Base-by-base conservation (phyloP, 2,888 invertebrate genomes). In the Cabera pusaria region DNA sequence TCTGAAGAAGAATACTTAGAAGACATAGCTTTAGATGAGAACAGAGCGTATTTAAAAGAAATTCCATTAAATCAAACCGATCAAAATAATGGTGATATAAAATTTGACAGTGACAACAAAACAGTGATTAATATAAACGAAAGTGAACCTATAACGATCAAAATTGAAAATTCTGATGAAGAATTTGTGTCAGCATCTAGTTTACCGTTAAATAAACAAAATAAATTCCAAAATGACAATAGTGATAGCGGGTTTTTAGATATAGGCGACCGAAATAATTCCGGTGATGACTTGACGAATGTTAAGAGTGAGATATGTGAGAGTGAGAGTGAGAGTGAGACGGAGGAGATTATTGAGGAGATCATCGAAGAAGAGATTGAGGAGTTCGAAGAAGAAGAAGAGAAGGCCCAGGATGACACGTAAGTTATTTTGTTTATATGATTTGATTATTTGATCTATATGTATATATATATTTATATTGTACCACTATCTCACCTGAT, bases 221-320 rank as follows among this genome's bases (percentile, higher is more conserved):
- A 74, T 56, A 62, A 77, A 52, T 78, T 85, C 44, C 77, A 80
- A 1, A 82, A 80, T 76, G 88, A 88, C 48, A 88, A 80, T 40
- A 88, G 88, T 85, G 88, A 88, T 37, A 88, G 88, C 81, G 88
- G 88, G 1, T 88, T 88, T 42, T 55, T 87, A 58, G 88, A 88
- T 36, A 69, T 72, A 49, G 72, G 76, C 57, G 87, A 84, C 48
- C 82, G 56, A 34, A 72, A 78, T 43, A 76, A 70, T 18, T 52
- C 51, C 2, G 70, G 72, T 42, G 71, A 71, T 29, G 80, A 78
- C 42, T 52, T 67, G 22, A 73, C 67, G 8, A 72, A 71, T 64
- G 78, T 64, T 20, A 63, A 66, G 29, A 64, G 59, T 58, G 72
- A 42, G 62, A 46, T 68, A 42, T 66, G 64, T 42, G 28, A 28